A percentile compares a stretch with the other conserved stretches of the same genome.
These are phyloP conservation scores for Agonum fuliginosum DNA, from an alignment of 2,888 invertebrate species.

Conservation along the genomic window DNA sequence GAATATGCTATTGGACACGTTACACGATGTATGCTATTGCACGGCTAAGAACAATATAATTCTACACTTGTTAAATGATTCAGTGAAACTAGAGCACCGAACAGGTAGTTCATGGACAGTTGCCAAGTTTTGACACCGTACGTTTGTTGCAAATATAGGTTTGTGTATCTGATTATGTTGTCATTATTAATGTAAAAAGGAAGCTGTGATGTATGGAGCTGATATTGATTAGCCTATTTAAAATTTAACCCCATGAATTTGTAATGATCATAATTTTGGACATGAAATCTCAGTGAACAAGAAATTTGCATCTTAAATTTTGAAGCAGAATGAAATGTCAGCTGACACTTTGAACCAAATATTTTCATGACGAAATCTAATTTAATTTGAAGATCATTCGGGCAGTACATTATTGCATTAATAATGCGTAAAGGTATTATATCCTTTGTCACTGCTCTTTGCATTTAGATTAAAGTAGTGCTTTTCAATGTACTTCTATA, in stretches of 20 bases:
- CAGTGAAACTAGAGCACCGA: neutral
- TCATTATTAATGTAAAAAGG: conserved; percentile 16
- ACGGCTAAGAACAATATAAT: conserved; percentile 14
- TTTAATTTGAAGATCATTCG: conserved; percentile 9
- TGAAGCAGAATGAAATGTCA: neutral
- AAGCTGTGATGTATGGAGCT: neutral
- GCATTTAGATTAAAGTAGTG: no score
- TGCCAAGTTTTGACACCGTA: neutral
- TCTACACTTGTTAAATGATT: conserved; percentile 7
- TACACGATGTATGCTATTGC: neutral
- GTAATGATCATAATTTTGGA: neutral
- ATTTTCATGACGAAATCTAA: no score
- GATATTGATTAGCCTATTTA: conserved; percentile 1
- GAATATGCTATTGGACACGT: neutral
- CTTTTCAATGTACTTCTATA: no score
- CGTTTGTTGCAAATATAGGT: neutral
- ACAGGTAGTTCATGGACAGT: neutral
- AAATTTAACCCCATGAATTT: neutral
- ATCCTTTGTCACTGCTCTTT: no score
- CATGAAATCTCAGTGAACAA: neutral
- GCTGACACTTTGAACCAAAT: no score
- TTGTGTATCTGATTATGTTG: neutral
- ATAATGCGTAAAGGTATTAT: conserved; percentile 3
- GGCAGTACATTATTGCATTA: neutral
- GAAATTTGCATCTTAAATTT: conserved; percentile 17